Conservation (phyloP, 2,888 invertebrate genomes). For the Aspidiotus destructor region DNA sequence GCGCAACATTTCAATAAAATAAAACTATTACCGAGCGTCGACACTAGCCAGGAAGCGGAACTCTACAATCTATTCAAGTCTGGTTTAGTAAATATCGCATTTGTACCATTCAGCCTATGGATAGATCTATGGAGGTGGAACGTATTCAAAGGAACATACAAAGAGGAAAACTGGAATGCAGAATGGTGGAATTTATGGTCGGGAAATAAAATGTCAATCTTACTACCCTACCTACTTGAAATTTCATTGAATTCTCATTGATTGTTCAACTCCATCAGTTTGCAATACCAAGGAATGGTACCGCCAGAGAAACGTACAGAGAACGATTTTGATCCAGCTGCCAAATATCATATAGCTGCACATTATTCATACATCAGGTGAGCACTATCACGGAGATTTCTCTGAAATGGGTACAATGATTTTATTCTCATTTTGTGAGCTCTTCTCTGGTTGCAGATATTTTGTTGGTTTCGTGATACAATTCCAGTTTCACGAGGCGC, state of each 20-base stretch:
- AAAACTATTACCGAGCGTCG: conserved; percentile 45
- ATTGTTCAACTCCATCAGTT: conserved; percentile 40
- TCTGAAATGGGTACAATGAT: conserved; percentile 30
- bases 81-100: conserved; percentile 57
- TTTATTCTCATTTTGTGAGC: no score
- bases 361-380: conserved; percentile 61
- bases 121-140: conserved; percentile 61
- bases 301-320: conserved; percentile 56
- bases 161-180: conserved; percentile 54
- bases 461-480: conserved; percentile 61
- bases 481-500: conserved; percentile 69
- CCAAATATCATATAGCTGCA: conserved; percentile 63
- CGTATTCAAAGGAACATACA: conserved; percentile 55
- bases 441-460: conserved; percentile 45
- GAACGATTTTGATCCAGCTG: conserved; percentile 63
- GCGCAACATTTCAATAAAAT: conserved; percentile 63
- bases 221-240: neutral
- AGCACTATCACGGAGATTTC: conserved; percentile 12
- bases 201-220: neutral
- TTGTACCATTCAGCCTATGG: conserved; percentile 59
- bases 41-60: conserved; percentile 54
- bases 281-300: conserved; percentile 55
- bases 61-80: conserved; percentile 59
- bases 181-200: conserved; percentile 50
- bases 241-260: neutral